Percentiles rank a stretch among this genome's conserved stretches.
Evolutionary conservation across 2,797 vertebrate species (phyloP).

Genomic region (Spheniscus humboldti): DNA sequence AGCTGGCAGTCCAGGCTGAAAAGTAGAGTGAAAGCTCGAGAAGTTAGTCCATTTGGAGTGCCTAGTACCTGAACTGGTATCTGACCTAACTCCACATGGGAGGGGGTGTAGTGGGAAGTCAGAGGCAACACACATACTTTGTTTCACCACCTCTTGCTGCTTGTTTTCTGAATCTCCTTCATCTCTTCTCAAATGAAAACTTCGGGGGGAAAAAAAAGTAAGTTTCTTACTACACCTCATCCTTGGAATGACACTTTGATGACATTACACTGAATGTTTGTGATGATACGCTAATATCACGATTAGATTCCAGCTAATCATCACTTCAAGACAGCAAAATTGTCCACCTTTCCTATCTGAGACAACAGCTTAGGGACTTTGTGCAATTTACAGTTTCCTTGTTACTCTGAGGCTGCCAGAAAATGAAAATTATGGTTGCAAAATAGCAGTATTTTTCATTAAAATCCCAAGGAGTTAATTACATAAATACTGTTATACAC

Average conservation of each 20-base stretch:
- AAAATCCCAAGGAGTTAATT: constrained; percentile 8
- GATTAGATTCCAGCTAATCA: not conserved
- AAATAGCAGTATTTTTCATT: constrained; percentile 5
- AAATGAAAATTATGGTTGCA: not conserved
- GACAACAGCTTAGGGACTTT: not conserved
- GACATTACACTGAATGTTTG: not conserved
- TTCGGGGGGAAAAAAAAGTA: rapidly evolving
- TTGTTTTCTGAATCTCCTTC: not conserved
- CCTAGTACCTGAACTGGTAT: not conserved
- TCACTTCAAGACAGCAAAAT: not conserved
- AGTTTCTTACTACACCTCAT: not conserved
- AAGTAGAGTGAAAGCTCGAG: not conserved
- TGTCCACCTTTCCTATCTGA: not conserved
- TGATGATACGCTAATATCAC: not conserved
- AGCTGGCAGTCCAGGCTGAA: not conserved
- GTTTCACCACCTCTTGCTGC: not conserved
- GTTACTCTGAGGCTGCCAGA: not conserved
- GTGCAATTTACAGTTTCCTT: not conserved
- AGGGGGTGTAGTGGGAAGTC: not conserved
- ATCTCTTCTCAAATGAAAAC: not conserved
- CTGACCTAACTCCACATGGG: not conserved
- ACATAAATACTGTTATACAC: not conserved
- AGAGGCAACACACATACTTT: not conserved
- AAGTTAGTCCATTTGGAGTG: not conserved
- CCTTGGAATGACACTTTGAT: not conserved